Evolutionary conservation across 2,797 vertebrate species (phyloP).

Genomic region (Anguilla megastoma): DNA sequence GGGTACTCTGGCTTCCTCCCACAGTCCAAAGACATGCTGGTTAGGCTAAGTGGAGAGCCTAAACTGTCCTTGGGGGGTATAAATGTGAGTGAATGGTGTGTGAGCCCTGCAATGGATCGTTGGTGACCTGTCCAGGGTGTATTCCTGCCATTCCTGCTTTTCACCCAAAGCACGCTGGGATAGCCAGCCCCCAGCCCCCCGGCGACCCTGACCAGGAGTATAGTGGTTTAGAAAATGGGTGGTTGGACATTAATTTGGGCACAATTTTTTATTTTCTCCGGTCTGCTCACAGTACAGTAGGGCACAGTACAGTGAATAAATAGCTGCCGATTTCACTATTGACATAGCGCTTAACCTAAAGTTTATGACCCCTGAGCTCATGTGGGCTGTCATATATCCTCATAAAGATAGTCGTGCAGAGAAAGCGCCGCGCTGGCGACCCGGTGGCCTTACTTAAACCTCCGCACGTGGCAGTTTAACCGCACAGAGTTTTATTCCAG

Average conservation of each 20-base stretch:
- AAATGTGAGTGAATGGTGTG: no score
- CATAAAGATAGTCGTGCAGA: slow-evolving; percentile 29
- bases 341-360: slow-evolving; percentile 73
- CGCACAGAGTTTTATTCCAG: neutral
- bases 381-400: slow-evolving; percentile 39
- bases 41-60: no score
- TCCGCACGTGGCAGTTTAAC: neutral
- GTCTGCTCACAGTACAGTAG: neutral
- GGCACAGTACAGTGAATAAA: slow-evolving; percentile 64
- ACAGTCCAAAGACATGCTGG: no score
- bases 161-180: no score
- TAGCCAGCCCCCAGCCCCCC: no score
- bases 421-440: neutral
- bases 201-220: no score
- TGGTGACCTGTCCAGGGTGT: no score
- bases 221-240: no score
- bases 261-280: neutral
- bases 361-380: slow-evolving; percentile 65
- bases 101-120: no score
- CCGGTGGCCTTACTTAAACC: neutral
- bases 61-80: no score
- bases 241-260: neutral
- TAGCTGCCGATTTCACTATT: slow-evolving; percentile 65
- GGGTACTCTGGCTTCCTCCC: no score
- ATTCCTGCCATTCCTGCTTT: no score